Evolutionary conservation across 2,113 vertebrate species (phyloP).

Genomic region (Zosterops borbonicus): DNA sequence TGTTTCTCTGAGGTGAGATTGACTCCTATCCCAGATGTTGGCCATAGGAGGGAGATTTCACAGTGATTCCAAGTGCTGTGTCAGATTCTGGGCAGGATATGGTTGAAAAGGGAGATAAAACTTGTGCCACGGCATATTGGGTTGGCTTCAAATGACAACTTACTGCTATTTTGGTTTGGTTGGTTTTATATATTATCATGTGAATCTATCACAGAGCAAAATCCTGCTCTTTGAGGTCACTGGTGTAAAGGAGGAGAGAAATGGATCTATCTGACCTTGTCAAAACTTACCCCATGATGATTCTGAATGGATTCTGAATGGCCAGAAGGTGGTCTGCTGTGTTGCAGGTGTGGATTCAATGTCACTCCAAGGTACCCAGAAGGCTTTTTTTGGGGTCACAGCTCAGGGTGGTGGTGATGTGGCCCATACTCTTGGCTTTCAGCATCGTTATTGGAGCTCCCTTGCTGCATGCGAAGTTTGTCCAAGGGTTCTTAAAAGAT

Average conservation of each 20-base stretch:
- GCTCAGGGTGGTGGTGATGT: background rate
- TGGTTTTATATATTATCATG: background rate
- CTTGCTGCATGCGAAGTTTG: background rate
- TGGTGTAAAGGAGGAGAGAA: background rate
- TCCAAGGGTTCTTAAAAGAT: background rate
- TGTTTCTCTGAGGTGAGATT: background rate
- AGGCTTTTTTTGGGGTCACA: background rate
- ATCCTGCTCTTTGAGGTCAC: background rate
- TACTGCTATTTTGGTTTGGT: background rate
- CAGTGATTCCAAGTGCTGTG: background rate
- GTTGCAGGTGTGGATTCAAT: background rate
- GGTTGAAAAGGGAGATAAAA: background rate
- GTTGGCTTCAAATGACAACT: background rate
- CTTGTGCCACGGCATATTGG: fast-evolving
- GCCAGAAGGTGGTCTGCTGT: background rate
- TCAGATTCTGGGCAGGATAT: background rate
- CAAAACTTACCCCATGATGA: fast-evolving
- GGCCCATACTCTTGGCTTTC: background rate
- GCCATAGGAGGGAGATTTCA: background rate
- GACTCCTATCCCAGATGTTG: background rate
- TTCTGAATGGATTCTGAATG: background rate
- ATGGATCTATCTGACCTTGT: background rate
- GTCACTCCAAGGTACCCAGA: background rate
- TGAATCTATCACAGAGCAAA: background rate
- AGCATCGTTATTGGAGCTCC: background rate